Percentiles rank a stretch among this genome's conserved stretches.
Conservation (phyloP, 2,888 invertebrate species). For the Chirona hameri region DNA sequence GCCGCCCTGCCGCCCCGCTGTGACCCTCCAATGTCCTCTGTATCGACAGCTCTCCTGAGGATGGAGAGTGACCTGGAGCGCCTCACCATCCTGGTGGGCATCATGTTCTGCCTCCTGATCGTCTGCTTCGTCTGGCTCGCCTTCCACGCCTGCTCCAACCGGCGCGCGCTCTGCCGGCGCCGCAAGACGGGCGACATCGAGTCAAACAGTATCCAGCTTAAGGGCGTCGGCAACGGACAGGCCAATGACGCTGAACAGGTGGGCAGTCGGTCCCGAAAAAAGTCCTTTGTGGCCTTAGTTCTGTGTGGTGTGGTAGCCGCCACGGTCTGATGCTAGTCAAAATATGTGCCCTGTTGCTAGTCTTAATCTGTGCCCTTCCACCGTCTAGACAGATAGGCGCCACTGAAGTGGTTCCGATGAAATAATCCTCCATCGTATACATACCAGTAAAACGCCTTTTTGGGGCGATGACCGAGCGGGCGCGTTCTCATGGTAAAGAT, state of each 20-base stretch:
- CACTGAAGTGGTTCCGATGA: too few species aligned
- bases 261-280: too few species aligned
- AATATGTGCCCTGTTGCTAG: too few species aligned
- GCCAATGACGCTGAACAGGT: neutral
- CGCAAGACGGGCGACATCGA: neutral
- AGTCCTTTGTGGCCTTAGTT: too few species aligned
- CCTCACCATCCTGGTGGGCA: constrained; percentile 1
- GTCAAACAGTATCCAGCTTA: neutral
- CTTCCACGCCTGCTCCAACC: constrained; percentile 5
- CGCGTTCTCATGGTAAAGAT: too few species aligned
- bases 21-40: neutral
- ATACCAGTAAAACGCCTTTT: too few species aligned
- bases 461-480: too few species aligned
- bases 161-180: neutral
- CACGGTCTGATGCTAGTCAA: too few species aligned
- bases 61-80: constrained; percentile 12
- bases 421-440: too few species aligned
- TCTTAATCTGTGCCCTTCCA: too few species aligned
- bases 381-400: too few species aligned
- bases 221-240: neutral
- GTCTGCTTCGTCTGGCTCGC: constrained; percentile 3
- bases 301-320: too few species aligned
- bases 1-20: neutral
- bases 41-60: neutral
- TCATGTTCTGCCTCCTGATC: constrained; percentile 1